Base-by-base conservation (phyloP, 1,140 invertebrate genomes). In the Globodera rostochiensis region DNA sequence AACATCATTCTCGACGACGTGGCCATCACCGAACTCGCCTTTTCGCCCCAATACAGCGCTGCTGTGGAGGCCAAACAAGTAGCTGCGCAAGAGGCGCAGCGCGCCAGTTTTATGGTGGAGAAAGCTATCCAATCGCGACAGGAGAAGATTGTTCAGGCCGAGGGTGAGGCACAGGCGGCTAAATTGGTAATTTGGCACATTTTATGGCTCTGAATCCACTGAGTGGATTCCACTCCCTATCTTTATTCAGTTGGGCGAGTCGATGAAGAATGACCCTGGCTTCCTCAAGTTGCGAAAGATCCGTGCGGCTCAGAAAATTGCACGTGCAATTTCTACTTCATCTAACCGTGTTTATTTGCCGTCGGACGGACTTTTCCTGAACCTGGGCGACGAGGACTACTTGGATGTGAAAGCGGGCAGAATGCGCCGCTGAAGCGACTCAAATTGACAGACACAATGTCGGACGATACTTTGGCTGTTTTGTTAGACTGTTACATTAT, bases 1-100 rank as follows among this genome's bases (percentile, higher is more conserved):
- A 96, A 98, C 89, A 96, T 99, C 73, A 97, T 99, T 85, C 91
- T 99, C 50, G 98, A 99, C 92, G 98, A 99, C 92, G 98, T 99
- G n/a, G 98, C 98, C 6, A 94, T 99, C 73, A 99, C 97, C 67
- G 98, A 99, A 91, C 92, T 99, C 64, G 97, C 95, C 90, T 99
- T 99, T 91, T 96, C 97, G 47, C 96, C 96, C 90, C 97, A 99
- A 91, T 99, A 99, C 89, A 96, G 97, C n/a, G 96, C 96, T 73
- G 98, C 98, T 80, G 97, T 99, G 88, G 98, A 99, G 92, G 94
- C 97, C 9, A 99, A 99, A 91, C 98, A 99, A 91, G 96, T 93
- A 19, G 87, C 93, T 19, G 97, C 99, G 90, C 98, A 99, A 92
- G 98, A 99, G 91, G 97, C 97, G 15, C 98, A 99, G 91, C 91